These are phyloP conservation scores for Lithophane leautieri DNA, from an alignment of 2,888 invertebrate species.

Conservation along the genomic window DNA sequence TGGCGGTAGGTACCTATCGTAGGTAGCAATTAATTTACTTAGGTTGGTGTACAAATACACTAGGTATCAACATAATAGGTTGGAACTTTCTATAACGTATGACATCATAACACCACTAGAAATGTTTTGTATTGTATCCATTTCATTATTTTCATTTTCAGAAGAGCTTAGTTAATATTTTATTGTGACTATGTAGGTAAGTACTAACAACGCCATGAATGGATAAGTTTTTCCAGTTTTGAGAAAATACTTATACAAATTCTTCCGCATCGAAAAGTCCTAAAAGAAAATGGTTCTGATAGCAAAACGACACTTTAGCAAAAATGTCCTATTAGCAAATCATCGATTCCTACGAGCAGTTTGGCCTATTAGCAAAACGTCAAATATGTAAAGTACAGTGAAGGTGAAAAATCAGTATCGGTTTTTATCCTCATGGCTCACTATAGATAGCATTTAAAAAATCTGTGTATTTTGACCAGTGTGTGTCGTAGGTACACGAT, in stretches of 20 bases:
- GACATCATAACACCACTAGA: background rate
- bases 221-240: background rate
- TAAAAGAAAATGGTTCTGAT: too few relatives aligned
- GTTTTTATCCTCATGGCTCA: too few relatives aligned
- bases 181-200: background rate
- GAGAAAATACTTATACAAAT: background rate
- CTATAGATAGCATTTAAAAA: background rate
- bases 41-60: background rate
- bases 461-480: background rate
- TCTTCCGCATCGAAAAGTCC: too few relatives aligned
- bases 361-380: too few relatives aligned
- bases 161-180: background rate
- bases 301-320: too few relatives aligned
- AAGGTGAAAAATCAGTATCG: too few relatives aligned
- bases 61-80: background rate
- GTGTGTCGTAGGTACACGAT: background rate
- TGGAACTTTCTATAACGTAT: background rate
- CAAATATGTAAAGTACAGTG: too few relatives aligned
- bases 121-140: background rate
- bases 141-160: background rate
- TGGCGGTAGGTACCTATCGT: slow-evolving; percentile 5
- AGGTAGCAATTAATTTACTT: slow-evolving; percentile 16
- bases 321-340: too few relatives aligned
- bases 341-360: too few relatives aligned
- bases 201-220: background rate